Base-by-base conservation (phyloP, 1,140 invertebrate genomes). In the Heliconius nattereri region DNA sequence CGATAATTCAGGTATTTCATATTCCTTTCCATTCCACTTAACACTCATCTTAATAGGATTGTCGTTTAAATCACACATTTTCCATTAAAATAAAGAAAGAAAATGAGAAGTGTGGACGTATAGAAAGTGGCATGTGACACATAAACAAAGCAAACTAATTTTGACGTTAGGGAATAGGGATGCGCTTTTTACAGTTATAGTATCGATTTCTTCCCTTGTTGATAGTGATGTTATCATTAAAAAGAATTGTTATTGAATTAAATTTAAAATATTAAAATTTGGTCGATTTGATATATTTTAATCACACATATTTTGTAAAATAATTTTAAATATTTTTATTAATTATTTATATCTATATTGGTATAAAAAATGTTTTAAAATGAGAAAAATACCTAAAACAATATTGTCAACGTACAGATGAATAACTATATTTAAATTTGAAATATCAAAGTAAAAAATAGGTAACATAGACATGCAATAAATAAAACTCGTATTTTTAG, bases 11-110 rank as follows among this genome's bases (percentile, higher is more conserved):
- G 95, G 94, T 72, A 98, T 96, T 85, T 96, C 95, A 90, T 97
- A 98, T 88, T 98, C 98, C 87, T 98, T 97, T 45, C 98, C 98
- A 90, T 96, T 97, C 98, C 98, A 99, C 96, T 99, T 99, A 6
- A 99, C 96, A 83, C 96, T 95, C 73, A 98, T 85, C 87, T 94
- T 94, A 81, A 94, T 85, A 52, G 91, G 85, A 86, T 87, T 92
- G 81, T 93, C 91, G 83, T 93, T 93, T 86, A 93, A 75, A 92
- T 94, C 92, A 82, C 90, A 90, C 92, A 94, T 94, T 91, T 93
- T 83, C 83, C 85, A 85, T 86, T 82, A 83, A 87, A 85, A 74
- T 73, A 49, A 71, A 81, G 74, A 83, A 81, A 85, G 84, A 85
- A 81, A 79, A 78, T 37, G 23, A 40, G 60, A 66, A 66, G 13